phyloP scores from a whole-genome alignment of 23 tunicate species.

The Botrylloides violaceus region DNA sequence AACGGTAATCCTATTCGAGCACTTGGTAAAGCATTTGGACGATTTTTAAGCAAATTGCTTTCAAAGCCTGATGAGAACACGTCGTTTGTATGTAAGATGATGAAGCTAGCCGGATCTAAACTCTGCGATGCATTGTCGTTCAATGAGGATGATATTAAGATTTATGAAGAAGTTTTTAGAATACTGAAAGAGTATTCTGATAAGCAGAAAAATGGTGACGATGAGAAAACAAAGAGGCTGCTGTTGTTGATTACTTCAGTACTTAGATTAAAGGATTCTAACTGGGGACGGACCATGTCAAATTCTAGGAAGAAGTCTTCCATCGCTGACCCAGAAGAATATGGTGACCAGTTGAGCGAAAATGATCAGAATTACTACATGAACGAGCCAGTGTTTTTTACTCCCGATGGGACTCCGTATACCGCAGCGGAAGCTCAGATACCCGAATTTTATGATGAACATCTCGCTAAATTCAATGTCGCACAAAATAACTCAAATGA shows the following conservation, averaged over 20 bases:
- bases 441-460: slow-evolving; percentile 57
- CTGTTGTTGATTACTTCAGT: slow-evolving; percentile 5
- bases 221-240: background rate
- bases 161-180: background rate
- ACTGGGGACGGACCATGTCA: slow-evolving; percentile 21
- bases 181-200: background rate
- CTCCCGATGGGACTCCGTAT: slow-evolving; percentile 61
- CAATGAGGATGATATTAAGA: background rate
- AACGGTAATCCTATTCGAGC: slow-evolving; percentile 13
- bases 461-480: slow-evolving; percentile 29
- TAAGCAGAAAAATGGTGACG: background rate
- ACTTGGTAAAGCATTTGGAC: slow-evolving; percentile 7
- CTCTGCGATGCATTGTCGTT: slow-evolving; percentile 2
- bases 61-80: background rate
- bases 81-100: slow-evolving; percentile 16
- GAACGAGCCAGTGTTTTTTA: slow-evolving; percentile 63
- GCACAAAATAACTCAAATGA: background rate
- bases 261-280: background rate
- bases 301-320: background rate
- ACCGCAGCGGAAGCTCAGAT: slow-evolving; percentile 79
- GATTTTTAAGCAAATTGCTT: background rate
- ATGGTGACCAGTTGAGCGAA: slow-evolving; percentile 13
- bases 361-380: slow-evolving; percentile 26
- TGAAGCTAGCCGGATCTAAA: slow-evolving; percentile 15
- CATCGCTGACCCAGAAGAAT: slow-evolving; percentile 12